phyloP scores from a whole-genome alignment of 2,113 vertebrate genomes.

The Mirza zaza region DNA sequence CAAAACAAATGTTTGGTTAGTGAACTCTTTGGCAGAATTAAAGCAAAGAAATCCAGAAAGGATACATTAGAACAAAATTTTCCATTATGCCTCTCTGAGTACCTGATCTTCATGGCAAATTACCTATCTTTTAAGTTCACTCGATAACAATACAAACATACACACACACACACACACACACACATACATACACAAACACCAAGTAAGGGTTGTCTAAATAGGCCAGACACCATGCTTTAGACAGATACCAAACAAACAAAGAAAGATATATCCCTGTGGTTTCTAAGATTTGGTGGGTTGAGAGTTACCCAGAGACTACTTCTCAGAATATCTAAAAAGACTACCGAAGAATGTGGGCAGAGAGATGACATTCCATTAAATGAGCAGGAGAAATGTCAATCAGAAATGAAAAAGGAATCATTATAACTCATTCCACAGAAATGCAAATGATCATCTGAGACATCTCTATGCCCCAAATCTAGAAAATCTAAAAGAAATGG shows the following conservation, averaged over 20 bases:
- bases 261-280: not conserved
- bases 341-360: not conserved
- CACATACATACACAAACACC: not conserved
- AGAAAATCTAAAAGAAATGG: no score
- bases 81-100: not conserved
- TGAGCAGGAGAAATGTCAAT: not conserved
- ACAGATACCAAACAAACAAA: not conserved
- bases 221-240: not conserved
- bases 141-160: not conserved
- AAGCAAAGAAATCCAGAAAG: conserved; percentile 18
- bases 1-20: not conserved
- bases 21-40: not conserved
- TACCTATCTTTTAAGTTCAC: not conserved
- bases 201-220: not conserved
- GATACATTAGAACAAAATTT: not conserved
- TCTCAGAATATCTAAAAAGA: not conserved
- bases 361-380: not conserved
- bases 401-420: no score
- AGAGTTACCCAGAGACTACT: not conserved
- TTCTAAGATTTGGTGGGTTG: not conserved
- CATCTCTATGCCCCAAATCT: no score
- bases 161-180: not conserved
- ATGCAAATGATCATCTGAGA: no score
- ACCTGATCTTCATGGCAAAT: not conserved
- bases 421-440: no score